Evolutionary conservation across 2,797 vertebrate genomes (phyloP).

Genomic region (Galago senegalensis): DNA sequence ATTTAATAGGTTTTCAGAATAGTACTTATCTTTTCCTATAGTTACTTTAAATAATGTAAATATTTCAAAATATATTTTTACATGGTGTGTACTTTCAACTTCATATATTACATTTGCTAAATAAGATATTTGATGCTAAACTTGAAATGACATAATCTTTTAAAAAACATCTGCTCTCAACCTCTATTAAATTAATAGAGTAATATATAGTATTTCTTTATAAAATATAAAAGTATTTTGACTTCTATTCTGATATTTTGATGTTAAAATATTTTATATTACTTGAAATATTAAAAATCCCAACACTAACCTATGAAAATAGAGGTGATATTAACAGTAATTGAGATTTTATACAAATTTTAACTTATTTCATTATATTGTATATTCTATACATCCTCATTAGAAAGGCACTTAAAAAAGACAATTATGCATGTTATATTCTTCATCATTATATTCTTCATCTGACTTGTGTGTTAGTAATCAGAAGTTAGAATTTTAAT

Average conservation of each 20-base stretch:
- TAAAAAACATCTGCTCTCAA: not conserved
- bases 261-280: not conserved
- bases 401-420: slow-evolving; percentile 5
- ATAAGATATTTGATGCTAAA: not conserved
- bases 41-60: slow-evolving; percentile 2
- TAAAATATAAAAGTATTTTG: not conserved
- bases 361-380: not conserved
- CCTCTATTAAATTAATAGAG: slow-evolving; percentile 2
- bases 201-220: not conserved
- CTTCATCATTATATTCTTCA: not conserved
- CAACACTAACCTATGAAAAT: not conserved
- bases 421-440: not conserved
- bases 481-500: not conserved
- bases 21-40: not conserved
- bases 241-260: not conserved
- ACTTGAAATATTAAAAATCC: not conserved
- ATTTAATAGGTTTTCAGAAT: not conserved
- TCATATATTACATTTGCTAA: not conserved
- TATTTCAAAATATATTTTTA: not conserved
- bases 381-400: not conserved
- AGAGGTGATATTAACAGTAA: not conserved
- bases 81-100: not conserved
- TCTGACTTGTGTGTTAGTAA: not conserved
- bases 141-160: not conserved
- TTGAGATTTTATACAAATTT: not conserved